Conservation (phyloP, 1,140 invertebrate species). For the Drosophila biarmipes region DNA sequence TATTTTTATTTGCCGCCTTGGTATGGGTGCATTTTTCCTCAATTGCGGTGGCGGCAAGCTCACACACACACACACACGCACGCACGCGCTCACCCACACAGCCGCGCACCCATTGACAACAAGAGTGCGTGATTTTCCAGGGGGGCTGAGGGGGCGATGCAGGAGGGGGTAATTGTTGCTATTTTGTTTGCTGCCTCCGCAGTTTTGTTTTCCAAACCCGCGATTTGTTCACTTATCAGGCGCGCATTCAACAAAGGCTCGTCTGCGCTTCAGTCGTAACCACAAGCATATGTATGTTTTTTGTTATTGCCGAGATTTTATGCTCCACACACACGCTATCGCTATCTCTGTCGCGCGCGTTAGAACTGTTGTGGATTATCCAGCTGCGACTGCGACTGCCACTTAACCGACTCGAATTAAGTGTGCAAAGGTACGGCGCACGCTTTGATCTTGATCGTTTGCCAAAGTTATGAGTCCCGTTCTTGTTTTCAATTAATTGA, state of each 20-base stretch:
- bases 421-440: constrained; percentile 5
- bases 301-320: constrained; percentile 80
- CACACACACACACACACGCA: constrained; percentile 30
- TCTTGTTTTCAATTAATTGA: constrained; percentile 61
- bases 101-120: constrained; percentile 45
- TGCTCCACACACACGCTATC: constrained; percentile 49
- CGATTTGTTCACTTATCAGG: constrained; percentile 24
- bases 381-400: constrained; percentile 5
- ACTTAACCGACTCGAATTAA: constrained; percentile 9
- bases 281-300: constrained; percentile 65
- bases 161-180: constrained; percentile 42
- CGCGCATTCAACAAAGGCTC: constrained; percentile 20
- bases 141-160: background rate
- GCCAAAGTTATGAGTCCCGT: constrained; percentile 42
- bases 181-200: constrained; percentile 38
- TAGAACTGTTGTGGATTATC: constrained; percentile 31
- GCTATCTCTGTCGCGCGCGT: constrained; percentile 23
- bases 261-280: constrained; percentile 33
- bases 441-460: constrained; percentile 19
- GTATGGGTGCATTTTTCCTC: constrained; percentile 59
- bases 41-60: constrained; percentile 61
- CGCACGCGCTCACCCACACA: constrained; percentile 26
- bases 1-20: constrained; percentile 69
- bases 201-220: constrained; percentile 31
- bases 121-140: constrained; percentile 40